phyloP scores from a whole-genome alignment of 2,113 vertebrate genomes.

The Callospermophilus lateralis region DNA sequence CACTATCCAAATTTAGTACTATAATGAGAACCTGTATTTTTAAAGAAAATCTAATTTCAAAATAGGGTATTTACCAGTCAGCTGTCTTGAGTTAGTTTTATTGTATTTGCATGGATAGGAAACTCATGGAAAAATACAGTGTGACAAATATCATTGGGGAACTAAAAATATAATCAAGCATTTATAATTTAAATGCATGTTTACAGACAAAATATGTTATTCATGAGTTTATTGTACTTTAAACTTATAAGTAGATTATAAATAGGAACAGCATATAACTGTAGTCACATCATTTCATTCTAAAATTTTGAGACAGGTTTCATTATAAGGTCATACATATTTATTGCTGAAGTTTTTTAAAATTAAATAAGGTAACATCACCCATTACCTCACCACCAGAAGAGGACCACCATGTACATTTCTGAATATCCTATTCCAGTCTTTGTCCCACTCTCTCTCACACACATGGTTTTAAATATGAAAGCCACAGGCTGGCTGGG shows the following conservation, averaged over 20 bases:
- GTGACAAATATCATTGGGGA: not conserved
- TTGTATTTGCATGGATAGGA: constrained; percentile 41
- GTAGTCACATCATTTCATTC: not conserved
- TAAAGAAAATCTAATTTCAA: constrained; percentile 54
- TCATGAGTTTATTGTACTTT: not conserved
- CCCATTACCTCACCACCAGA: not conserved
- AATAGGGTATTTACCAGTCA: constrained; percentile 50
- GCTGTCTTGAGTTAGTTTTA: not conserved
- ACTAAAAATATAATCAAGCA: not conserved
- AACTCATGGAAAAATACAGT: constrained; percentile 52
- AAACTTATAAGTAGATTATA: not conserved
- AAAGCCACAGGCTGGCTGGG: too few species aligned
- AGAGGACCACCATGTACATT: not conserved
- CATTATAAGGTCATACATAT: not conserved
- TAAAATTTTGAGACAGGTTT: constrained; percentile 43
- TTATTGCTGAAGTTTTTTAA: constrained; percentile 8
- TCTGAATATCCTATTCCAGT: not conserved
- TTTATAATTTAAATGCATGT: constrained; percentile 7
- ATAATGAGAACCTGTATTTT: not conserved
- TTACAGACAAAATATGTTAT: not conserved
- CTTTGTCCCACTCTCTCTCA: not conserved
- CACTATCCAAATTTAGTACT: not conserved
- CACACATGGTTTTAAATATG: not conserved
- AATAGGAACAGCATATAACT: constrained; percentile 1
- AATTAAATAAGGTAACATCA: not conserved